These are phyloP conservation scores for Camponotus floridanus DNA, from an alignment of 1,140 invertebrate genomes.

Conservation along the genomic window DNA sequence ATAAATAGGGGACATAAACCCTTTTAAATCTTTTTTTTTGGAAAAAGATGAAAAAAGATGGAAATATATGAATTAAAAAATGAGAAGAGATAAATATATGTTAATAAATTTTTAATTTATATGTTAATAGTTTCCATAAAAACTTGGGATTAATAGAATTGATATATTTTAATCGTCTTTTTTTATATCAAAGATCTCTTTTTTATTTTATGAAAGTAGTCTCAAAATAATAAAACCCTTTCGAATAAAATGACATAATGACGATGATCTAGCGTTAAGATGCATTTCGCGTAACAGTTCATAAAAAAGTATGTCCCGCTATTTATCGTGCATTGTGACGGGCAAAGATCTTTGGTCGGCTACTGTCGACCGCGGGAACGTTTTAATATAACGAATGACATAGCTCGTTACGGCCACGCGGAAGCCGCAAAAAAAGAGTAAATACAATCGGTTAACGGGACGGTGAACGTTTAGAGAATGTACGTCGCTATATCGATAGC, in stretches of 20 bases:
- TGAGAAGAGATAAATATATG: too few species aligned
- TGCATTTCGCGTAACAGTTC: constrained; percentile 3
- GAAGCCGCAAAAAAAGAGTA: constrained; percentile 34
- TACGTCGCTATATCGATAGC: not conserved
- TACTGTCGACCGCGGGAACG: not conserved
- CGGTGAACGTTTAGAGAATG: constrained; percentile 21
- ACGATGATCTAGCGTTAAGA: not conserved
- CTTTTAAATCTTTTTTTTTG: not conserved
- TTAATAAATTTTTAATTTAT: too few species aligned
- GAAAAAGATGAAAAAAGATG: too few species aligned
- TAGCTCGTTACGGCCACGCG: constrained; percentile 18
- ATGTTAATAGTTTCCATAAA: not conserved
- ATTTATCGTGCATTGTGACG: constrained; percentile 7
- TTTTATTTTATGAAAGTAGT: too few species aligned
- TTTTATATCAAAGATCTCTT: too few species aligned
- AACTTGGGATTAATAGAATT: too few species aligned
- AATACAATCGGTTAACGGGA: constrained; percentile 35
- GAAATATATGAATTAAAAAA: too few species aligned
- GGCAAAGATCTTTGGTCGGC: constrained; percentile 1
- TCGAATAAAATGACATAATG: not conserved
- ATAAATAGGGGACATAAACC: too few species aligned
- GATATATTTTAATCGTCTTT: too few species aligned
- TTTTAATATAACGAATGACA: constrained; percentile 27
- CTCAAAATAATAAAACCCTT: constrained; percentile 1
- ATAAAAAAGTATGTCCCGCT: constrained; percentile 21